Conservation (phyloP, 2,888 invertebrate species). For the Cheilosia pagana region DNA sequence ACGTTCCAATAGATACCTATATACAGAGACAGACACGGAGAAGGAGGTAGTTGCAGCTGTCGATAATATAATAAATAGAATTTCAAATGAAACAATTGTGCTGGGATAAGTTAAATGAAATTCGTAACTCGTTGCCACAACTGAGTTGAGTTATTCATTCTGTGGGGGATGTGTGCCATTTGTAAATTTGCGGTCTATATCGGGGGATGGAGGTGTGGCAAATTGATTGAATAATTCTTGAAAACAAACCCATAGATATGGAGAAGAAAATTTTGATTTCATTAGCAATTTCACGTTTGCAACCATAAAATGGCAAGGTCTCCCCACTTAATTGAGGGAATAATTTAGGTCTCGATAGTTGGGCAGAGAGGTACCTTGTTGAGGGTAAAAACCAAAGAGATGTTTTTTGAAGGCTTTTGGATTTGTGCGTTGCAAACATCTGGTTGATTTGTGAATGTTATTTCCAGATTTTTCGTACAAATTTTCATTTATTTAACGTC, state of each 20-base stretch:
- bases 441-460: no score
- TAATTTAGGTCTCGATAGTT: conserved; percentile 2
- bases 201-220: neutral
- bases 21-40: neutral
- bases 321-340: neutral
- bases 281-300: conserved; percentile 15
- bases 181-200: neutral
- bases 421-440: no score
- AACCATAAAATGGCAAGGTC: conserved; percentile 1
- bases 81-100: conserved; percentile 51
- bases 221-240: conserved; percentile 21
- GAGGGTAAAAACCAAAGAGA: no score
- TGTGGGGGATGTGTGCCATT: conserved; percentile 1
- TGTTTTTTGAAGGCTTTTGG: no score
- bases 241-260: neutral
- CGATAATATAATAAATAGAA: conserved; percentile 53
- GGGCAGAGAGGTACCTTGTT: no score
- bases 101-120: conserved; percentile 32
- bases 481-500: no score
- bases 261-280: conserved; percentile 12
- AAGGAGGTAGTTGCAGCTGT: conserved; percentile 18
- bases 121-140: conserved; percentile 13
- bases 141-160: conserved; percentile 10
- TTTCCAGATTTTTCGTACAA: no score
- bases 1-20: conserved; percentile 15